Evolutionary conservation across 2,888 invertebrate species (phyloP), one percentile per base, ranked within the genome.

Genomic region (Trimorus sp.): DNA sequence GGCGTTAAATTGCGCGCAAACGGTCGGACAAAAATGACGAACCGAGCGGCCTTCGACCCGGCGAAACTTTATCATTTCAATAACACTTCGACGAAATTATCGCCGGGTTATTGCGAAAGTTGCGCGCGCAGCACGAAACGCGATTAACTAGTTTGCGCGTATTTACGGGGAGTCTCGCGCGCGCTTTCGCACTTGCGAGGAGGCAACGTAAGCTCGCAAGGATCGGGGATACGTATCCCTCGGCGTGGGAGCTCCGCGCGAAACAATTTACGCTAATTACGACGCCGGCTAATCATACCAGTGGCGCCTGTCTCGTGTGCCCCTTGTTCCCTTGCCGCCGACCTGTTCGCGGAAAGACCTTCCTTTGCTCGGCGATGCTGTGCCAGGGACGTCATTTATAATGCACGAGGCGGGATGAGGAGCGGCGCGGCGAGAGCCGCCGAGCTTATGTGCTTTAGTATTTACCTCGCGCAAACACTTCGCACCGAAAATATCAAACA

Each of bases 241-340:
- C 70, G 75, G 78, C 68, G 83, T 78, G 83, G 82, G 81, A 82
- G 83, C 83, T 62, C 63, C 83, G 86, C 83, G 87, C 88, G 89
- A 90, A 90, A 90, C 89, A 90, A 90, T 91, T 90, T 89, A 88
- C 89, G 90, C 89, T 91, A 90, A 91, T 91, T 91, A 89, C 89
- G 86, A 89, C 87, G 86, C 88, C 85, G 88, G 88, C 89, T 91
- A 90, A 91, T 91, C 90, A 89, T 89, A 89, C 88, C 80, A 81
- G 86, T 85, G 85, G 85, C 85, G 84, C 85, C 85, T 85, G 79
- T 84, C 85, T 83, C 85, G 86, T 84, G 86, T 86, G 80, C 73
- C 40, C 71, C 68, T 69, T 82, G 65, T 75, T 62, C 82, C 71
- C 79, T 71, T 6, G 26, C 26, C 65, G 59, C 82, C 75, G 78